Conservation (phyloP, 2,113 vertebrate genomes). For the Sigmodon hispidus region DNA sequence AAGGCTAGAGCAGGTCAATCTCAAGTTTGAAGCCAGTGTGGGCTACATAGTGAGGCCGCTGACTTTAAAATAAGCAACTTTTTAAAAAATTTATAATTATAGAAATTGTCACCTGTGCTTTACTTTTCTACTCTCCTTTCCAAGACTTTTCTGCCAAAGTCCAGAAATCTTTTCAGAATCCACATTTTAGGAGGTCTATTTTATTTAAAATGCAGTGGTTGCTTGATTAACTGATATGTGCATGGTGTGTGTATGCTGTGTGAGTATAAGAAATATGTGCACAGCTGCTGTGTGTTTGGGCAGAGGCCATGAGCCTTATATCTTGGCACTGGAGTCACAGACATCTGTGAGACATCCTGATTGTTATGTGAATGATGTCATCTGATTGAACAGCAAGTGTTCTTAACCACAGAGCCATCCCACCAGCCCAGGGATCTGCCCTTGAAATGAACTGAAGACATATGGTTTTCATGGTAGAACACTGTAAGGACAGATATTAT, state of each 20-base stretch:
- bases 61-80: background rate
- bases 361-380: too few relatives aligned
- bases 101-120: background rate
- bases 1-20: background rate
- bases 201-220: background rate
- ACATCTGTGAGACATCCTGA: background rate
- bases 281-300: background rate
- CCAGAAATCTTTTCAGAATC: background rate
- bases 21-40: background rate
- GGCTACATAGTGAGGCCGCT: background rate
- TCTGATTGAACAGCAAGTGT: too few relatives aligned
- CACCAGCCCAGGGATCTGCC: background rate
- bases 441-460: background rate
- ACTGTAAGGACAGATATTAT: background rate
- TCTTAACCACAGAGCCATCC: background rate
- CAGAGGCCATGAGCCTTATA: background rate
- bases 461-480: background rate
- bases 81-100: background rate
- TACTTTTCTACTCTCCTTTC: slow-evolving; percentile 16
- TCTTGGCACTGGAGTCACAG: background rate
- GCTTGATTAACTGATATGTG: background rate
- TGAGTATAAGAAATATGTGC: too few relatives aligned
- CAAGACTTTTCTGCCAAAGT: background rate
- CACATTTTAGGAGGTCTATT: background rate
- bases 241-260: background rate